Evolutionary conservation across 2,888 invertebrate genomes (phyloP).

Genomic region (Orchesella flavescens): DNA sequence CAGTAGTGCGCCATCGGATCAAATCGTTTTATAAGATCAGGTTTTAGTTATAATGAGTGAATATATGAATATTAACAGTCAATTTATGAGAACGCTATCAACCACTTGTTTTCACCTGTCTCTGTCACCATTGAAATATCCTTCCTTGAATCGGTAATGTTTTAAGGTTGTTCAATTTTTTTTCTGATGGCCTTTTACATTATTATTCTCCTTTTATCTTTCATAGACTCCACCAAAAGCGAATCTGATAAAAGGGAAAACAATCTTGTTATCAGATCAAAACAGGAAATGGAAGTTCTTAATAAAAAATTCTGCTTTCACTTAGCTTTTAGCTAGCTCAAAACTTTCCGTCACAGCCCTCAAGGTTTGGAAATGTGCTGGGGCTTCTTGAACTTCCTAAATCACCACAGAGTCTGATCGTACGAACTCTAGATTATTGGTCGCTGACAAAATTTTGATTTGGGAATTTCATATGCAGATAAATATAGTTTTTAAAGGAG

Average conservation of each 20-base stretch:
- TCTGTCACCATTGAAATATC: slow-evolving; percentile 68
- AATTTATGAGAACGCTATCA: slow-evolving; percentile 62
- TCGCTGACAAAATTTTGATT: no score
- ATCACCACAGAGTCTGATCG: no score
- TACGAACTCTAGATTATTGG: no score
- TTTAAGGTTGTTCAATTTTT: no score
- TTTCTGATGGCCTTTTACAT: no score
- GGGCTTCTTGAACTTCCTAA: slow-evolving; percentile 67
- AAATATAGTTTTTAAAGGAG: no score
- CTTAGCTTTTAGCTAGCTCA: slow-evolving; percentile 68
- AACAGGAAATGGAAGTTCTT: slow-evolving; percentile 53
- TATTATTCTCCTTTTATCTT: not conserved
- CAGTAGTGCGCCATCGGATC: no score
- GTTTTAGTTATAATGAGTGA: no score
- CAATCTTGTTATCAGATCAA: not conserved
- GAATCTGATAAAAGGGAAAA: slow-evolving; percentile 6
- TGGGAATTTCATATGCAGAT: no score
- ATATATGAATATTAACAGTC: slow-evolving; percentile 57
- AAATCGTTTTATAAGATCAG: no score
- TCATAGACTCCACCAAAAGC: not conserved
- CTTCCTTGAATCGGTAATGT: slow-evolving; percentile 70
- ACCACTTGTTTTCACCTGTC: slow-evolving; percentile 66
- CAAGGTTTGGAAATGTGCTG: slow-evolving; percentile 66
- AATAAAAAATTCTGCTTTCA: slow-evolving; percentile 69
- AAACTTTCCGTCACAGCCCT: slow-evolving; percentile 66